Percentiles rank a stretch among this genome's conserved stretches.
Evolutionary conservation across 2,888 invertebrate species (phyloP).

Genomic region (Syrista parreyssii): DNA sequence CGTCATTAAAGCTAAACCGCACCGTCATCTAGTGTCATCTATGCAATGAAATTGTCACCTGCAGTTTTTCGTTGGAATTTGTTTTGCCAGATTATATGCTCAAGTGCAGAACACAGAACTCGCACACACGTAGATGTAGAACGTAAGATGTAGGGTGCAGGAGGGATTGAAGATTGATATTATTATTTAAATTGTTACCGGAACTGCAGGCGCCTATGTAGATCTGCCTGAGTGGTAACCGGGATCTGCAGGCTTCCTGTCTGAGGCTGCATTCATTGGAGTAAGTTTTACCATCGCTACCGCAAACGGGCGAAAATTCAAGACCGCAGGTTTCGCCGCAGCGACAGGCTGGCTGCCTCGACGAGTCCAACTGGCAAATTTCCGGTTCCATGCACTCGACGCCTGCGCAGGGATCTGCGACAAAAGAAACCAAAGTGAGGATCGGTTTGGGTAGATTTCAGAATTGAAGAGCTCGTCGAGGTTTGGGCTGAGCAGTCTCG

Average conservation of each 20-base stretch:
- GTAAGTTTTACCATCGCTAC: conserved; percentile 83
- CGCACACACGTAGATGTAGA: no score
- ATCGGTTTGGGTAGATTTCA: no score
- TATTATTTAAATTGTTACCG: conserved; percentile 67
- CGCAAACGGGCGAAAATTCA: conserved; percentile 80
- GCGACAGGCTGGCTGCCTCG: conserved; percentile 81
- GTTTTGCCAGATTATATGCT: no score
- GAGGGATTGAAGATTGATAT: background rate
- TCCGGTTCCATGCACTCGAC: conserved; percentile 83
- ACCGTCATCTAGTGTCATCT: no score
- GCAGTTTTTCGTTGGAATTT: no score
- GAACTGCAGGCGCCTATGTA: conserved; percentile 86
- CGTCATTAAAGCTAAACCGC: no score
- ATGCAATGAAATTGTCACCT: no score
- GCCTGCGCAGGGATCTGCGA: conserved; percentile 86
- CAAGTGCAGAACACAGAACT: no score
- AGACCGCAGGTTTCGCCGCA: conserved; percentile 85
- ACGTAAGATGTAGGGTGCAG: background rate
- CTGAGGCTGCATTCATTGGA: conserved; percentile 84
- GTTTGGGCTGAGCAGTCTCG: no score
- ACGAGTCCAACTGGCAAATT: conserved; percentile 84
- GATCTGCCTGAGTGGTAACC: conserved; percentile 80
- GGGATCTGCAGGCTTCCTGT: conserved; percentile 81
- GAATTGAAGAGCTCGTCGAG: no score
- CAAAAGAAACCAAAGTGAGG: no score